A percentile compares a stretch with the other conserved stretches of the same genome.
phyloP scores from a whole-genome alignment of 2,888 invertebrate species.

The Biston betularia region DNA sequence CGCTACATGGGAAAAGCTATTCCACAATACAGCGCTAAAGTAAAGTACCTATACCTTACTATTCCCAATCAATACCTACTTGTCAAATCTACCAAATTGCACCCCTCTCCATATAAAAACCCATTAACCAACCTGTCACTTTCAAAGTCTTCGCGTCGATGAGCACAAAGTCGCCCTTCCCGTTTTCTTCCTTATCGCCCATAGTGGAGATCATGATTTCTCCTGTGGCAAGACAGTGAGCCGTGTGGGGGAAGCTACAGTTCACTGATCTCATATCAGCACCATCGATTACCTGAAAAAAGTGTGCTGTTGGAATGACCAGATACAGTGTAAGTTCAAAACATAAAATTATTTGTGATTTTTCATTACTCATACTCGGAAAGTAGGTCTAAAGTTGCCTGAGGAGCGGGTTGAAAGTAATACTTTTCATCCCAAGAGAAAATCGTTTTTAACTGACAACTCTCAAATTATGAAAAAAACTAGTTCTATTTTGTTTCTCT shows the following conservation, averaged over 20 bases:
- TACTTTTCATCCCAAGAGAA: too few relatives aligned
- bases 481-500: too few relatives aligned
- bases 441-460: too few relatives aligned
- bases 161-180: conserved; percentile 94
- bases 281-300: conserved; percentile 91
- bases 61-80: background rate
- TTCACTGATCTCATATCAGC: conserved; percentile 91
- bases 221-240: conserved; percentile 96
- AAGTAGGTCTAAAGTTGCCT: too few relatives aligned
- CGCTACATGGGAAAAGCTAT: too few relatives aligned
- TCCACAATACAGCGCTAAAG: too few relatives aligned
- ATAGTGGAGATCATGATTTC: conserved; percentile 98
- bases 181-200: conserved; percentile 95
- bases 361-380: too few relatives aligned
- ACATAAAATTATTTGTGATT: background rate
- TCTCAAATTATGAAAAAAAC: too few relatives aligned
- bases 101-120: conserved; percentile 14
- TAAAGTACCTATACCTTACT: too few relatives aligned
- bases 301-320: background rate
- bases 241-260: conserved; percentile 96
- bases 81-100: conserved; percentile 2
- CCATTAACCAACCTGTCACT: conserved; percentile 86
- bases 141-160: conserved; percentile 93
- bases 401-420: too few relatives aligned
- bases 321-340: background rate